A percentile compares a stretch with the other conserved stretches of the same genome.
phyloP scores from a whole-genome alignment of 2,888 invertebrate genomes.

The Notodonta dromedarius region DNA sequence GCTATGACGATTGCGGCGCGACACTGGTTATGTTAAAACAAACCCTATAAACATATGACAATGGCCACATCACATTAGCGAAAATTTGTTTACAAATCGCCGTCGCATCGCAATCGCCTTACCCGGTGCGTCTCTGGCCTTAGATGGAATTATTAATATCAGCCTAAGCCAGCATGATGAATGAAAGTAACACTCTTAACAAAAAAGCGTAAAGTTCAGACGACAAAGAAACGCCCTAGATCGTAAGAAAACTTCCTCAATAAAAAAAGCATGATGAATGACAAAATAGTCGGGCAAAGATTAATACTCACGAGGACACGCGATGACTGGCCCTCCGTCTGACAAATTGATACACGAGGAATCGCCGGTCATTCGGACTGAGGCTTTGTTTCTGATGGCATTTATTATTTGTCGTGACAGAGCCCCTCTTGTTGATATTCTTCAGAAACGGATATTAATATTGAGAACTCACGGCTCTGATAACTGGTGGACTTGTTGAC shows the following conservation, averaged over 20 bases:
- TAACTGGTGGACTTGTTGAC: conserved; percentile 5
- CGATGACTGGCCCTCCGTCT: conserved; percentile 22
- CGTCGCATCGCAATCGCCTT: too few relatives aligned
- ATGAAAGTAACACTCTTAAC: too few relatives aligned
- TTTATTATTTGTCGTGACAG: conserved; percentile 56
- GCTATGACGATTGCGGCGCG: too few relatives aligned
- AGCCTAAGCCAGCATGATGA: too few relatives aligned
- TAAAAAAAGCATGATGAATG: conserved; percentile 6
- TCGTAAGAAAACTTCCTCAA: neutral
- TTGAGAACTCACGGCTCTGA: conserved; percentile 32
- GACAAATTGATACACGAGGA: conserved; percentile 49
- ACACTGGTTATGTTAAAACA: too few relatives aligned
- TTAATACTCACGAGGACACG: conserved; percentile 6
- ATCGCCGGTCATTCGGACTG: conserved; percentile 43
- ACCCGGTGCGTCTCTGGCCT: too few relatives aligned
- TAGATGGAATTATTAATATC: too few relatives aligned
- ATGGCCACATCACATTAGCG: too few relatives aligned
- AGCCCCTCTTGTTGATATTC: conserved; percentile 46
- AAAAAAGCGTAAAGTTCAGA: too few relatives aligned
- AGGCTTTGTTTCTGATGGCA: conserved; percentile 57
- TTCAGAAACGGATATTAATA: conserved; percentile 58
- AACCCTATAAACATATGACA: too few relatives aligned
- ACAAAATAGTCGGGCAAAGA: conserved; percentile 7
- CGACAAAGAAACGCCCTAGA: conserved; percentile 6
- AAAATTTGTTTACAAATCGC: too few relatives aligned